Conservation (phyloP, 2,113 vertebrate species). For the Tricholaema leucomelas region DNA sequence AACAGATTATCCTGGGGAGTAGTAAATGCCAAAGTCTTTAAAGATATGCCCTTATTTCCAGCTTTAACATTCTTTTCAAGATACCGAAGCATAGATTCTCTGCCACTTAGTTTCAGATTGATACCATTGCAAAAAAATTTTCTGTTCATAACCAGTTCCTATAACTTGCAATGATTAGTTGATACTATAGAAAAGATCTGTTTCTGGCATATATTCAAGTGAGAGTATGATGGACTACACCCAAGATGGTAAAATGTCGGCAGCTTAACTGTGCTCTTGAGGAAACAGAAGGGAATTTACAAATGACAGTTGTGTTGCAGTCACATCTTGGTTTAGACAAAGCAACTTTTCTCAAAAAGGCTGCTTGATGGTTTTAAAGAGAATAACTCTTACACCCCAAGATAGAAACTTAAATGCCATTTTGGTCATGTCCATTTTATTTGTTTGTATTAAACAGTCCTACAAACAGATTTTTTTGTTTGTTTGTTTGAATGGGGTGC, state of each 20-base stretch:
- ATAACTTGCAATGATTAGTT: neutral
- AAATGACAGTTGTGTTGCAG: neutral
- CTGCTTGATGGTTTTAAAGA: neutral
- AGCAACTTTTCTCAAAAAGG: neutral
- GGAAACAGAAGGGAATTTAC: neutral
- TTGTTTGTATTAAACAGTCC: neutral
- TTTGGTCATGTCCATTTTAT: neutral
- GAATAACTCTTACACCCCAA: neutral
- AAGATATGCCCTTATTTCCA: neutral
- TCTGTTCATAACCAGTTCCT: neutral
- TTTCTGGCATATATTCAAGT: neutral
- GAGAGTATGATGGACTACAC: neutral
- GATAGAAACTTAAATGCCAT: rapidly evolving
- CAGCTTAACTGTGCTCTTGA: neutral
- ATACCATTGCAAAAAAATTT: neutral
- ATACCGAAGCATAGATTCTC: neutral
- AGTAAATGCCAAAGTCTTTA: neutral
- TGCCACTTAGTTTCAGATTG: neutral
- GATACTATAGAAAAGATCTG: neutral
- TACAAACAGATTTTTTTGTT: neutral
- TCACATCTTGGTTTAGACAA: neutral
- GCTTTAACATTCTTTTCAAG: neutral
- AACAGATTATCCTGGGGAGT: neutral
- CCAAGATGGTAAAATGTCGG: neutral
- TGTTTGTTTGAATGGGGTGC: neutral